Base-by-base conservation (phyloP, 2,113 vertebrate species). In the Hippopotamus amphibius region DNA sequence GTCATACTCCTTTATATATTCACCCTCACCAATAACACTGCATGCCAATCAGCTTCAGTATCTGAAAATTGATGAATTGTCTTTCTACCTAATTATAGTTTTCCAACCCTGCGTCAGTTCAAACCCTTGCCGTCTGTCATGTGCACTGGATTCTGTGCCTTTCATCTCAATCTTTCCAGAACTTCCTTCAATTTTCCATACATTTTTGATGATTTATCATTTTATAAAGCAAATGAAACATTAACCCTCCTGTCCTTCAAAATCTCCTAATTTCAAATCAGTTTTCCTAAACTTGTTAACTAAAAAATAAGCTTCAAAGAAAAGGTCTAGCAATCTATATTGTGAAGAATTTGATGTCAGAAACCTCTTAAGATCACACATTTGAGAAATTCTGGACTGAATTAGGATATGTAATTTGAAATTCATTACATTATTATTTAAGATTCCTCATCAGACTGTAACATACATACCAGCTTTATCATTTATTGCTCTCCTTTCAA, bases 141-240 rank as follows among this genome's bases (percentile, higher is more conserved):
- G 5, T 22, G 10, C 50, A 81, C 15, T 68, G 24, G 30, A 66
- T 81, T 65, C 4, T 95, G 22, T 30, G 5, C 0, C 37, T 90
- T 82, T 82, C n/a, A 77, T 66, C 30, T 82, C 19, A 63, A 0
- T 66, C 30, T 63, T 82, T 81, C 10, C 5, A 97, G 76, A 94
- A 95, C 41, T 82, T 82, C n/a, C 77, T 82, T 82, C 30, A 48
- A 80, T 22, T 94, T 88, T 82, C 30, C 83, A 55, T 15, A 55
- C 3, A 43, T 77, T 90, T 77, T 69, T 71, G 46, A 94, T 84
- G 26, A 84, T n/a, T 53, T 83, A 71, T 57, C 16, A 87, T 80
- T 90, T 84, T 77, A 71, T 33, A 85, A 90, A 85, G 8, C 4
- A 93, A 84, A 91, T 71, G 26, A 88, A 90, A 93, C 22, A 33